Base-by-base conservation (phyloP, 2,797 vertebrate species). In the Poeciliopsis gracilis region DNA sequence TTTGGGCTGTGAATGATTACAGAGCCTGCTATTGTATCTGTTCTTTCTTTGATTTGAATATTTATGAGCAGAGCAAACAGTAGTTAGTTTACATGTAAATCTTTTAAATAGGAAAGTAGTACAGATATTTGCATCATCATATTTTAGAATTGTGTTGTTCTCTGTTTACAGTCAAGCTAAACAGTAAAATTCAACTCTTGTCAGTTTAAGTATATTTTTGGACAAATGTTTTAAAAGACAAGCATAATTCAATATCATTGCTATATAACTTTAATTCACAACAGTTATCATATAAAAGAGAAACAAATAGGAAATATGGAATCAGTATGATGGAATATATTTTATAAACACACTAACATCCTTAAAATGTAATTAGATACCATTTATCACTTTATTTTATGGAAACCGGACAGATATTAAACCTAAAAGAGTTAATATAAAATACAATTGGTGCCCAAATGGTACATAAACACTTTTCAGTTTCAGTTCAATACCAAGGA, bases 101-200 rank as follows among this genome's bases (percentile, higher is more conserved):
- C 11, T 63, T 73, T 78, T 38, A 36, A 55, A 80, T 75, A 53
- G 49, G 41, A 79, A 85, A 77, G 66, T 76, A 82, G 67, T 55
- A 10, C n/a, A 59, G 30, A 79, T 72, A 83, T 86, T 84, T 85
- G 73, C 73, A 78, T 80, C 38, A 81, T 74, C 70, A 59, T 55
- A 51, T 59, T 81, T 72, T 75, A 20, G 75, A 66, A 49, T n/a
- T 66, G 47, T 61, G 20, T 45, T 49, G 63, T 73, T 75, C 46
- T 72, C 71, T 73, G 46, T 8, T 73, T 16, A 72, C 47, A 70
- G 9, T 38, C 55, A 3, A 63, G 51, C 28, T 57, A 30, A 72
- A 51, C 23, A 45, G 36, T 1, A 8, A 73, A 18, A 78, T 12
- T 15, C 45, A 12, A 77, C 18, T 49, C 66, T 74, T 72, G 53